A percentile compares a stretch with the other conserved stretches of the same genome.
Conservation (phyloP, 2,113 vertebrate species). For the Apodemus speciosus region DNA sequence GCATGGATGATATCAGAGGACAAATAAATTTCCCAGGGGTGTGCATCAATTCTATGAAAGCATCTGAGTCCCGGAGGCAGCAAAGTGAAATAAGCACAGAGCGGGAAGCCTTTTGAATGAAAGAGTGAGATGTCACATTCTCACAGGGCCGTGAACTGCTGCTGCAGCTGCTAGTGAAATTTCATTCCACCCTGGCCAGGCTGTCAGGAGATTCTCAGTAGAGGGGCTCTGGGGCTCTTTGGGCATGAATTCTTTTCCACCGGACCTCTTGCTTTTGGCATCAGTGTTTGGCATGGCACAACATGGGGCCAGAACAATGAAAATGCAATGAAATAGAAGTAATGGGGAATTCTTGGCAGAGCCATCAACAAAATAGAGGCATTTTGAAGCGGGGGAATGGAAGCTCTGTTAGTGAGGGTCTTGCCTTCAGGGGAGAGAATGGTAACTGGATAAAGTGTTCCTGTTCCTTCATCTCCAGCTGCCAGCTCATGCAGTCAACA, state of each 20-base stretch:
- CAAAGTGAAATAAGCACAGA: conserved; percentile 61
- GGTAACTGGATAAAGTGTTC: neutral
- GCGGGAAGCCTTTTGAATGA: conserved; percentile 69
- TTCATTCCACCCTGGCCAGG: conserved; percentile 18
- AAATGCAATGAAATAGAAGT: conserved; percentile 45
- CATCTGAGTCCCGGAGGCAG: conserved; percentile 70
- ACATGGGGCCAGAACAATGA: conserved; percentile 39
- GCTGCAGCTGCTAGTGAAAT: conserved; percentile 67
- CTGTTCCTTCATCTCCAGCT: neutral
- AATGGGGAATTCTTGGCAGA: conserved; percentile 39
- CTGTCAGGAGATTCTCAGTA: conserved; percentile 40
- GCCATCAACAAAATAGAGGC: conserved; percentile 37
- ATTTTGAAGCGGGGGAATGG: neutral
- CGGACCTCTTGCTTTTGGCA: conserved; percentile 55
- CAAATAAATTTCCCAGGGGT: conserved; percentile 80
- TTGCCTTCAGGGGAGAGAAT: neutral
- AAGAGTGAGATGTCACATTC: conserved; percentile 75
- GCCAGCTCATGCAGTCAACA: neutral
- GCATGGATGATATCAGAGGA: conserved; percentile 73
- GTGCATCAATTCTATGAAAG: conserved; percentile 71
- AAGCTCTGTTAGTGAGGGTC: neutral
- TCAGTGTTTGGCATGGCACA: conserved; percentile 42
- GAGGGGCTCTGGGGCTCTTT: conserved; percentile 20
- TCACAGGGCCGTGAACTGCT: conserved; percentile 52
- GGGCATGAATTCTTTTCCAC: conserved; percentile 34